These are phyloP conservation scores for Corvus hawaiiensis DNA, from an alignment of 2,113 vertebrate genomes.

Conservation along the genomic window DNA sequence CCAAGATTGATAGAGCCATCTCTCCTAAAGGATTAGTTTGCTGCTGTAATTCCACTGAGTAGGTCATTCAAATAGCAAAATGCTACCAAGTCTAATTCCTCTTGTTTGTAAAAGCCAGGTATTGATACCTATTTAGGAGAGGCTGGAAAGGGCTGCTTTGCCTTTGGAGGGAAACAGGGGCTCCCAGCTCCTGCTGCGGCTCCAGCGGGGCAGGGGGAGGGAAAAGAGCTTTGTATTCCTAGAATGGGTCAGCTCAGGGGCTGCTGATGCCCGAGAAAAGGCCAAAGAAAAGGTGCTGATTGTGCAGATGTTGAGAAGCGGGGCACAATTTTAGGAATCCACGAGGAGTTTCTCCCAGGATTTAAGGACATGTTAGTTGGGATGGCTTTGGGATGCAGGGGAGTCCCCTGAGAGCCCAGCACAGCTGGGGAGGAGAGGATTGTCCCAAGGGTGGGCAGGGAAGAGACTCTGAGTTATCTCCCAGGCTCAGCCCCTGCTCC, in stretches of 20 bases:
- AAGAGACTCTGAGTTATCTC: neutral
- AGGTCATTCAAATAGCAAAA: slow-evolving; percentile 85
- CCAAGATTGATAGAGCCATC: slow-evolving; percentile 89
- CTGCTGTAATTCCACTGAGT: slow-evolving; percentile 84
- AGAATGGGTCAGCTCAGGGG: neutral
- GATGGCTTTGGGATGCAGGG: neutral
- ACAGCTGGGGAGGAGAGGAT: neutral
- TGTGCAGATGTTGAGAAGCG: neutral
- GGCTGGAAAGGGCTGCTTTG: slow-evolving; percentile 11
- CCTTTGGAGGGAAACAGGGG: neutral
- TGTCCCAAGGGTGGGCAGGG: neutral
- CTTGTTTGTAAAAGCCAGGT: slow-evolving; percentile 71
- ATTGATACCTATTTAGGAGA: slow-evolving; percentile 56
- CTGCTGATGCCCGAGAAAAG: neutral
- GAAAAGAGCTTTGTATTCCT: neutral
- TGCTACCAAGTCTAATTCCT: slow-evolving; percentile 77
- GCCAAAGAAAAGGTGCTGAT: neutral
- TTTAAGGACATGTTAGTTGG: fast-evolving
- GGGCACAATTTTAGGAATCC: neutral
- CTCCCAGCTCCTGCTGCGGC: neutral
- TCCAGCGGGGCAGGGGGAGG: neutral
- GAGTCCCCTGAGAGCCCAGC: neutral
- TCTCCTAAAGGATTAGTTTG: slow-evolving; percentile 82
- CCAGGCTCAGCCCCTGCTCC: neutral
- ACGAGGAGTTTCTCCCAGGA: neutral